These are phyloP conservation scores for Tympanuchus pallidicinctus DNA, from an alignment of 2,113 vertebrate genomes.

Conservation along the genomic window DNA sequence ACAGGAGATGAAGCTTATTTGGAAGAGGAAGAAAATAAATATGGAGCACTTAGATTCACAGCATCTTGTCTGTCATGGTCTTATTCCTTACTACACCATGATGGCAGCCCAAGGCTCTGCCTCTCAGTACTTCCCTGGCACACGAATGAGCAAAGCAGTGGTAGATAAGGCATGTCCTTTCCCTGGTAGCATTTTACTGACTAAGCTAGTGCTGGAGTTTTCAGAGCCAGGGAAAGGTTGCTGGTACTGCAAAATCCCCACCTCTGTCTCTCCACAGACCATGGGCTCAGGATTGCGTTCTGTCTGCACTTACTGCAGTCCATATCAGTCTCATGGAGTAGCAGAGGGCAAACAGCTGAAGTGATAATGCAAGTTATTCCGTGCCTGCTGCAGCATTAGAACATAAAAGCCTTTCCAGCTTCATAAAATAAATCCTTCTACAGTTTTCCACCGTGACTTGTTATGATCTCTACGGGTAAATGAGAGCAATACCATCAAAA, in stretches of 20 bases:
- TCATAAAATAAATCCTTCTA: background rate
- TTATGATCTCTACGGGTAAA: background rate
- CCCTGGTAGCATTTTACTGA: background rate
- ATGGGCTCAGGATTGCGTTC: rapidly evolving
- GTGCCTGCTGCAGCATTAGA: background rate
- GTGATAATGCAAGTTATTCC: background rate
- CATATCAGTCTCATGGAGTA: background rate
- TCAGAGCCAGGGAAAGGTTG: background rate
- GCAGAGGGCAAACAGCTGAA: background rate
- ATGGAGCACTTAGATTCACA: background rate
- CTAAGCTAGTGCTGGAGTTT: background rate
- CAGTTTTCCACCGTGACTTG: background rate
- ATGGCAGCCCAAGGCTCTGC: background rate
- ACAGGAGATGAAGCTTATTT: background rate
- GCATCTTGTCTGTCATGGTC: background rate
- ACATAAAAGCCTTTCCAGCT: background rate
- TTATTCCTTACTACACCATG: background rate
- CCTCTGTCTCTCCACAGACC: background rate
- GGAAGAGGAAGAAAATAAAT: rapidly evolving
- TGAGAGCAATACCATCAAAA: background rate
- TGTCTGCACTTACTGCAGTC: background rate
- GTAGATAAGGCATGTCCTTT: background rate
- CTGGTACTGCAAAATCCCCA: background rate
- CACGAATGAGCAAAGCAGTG: background rate
- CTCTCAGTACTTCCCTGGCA: background rate